Base-by-base conservation (phyloP, 2,888 invertebrate genomes). In the Fragum sueziense region DNA sequence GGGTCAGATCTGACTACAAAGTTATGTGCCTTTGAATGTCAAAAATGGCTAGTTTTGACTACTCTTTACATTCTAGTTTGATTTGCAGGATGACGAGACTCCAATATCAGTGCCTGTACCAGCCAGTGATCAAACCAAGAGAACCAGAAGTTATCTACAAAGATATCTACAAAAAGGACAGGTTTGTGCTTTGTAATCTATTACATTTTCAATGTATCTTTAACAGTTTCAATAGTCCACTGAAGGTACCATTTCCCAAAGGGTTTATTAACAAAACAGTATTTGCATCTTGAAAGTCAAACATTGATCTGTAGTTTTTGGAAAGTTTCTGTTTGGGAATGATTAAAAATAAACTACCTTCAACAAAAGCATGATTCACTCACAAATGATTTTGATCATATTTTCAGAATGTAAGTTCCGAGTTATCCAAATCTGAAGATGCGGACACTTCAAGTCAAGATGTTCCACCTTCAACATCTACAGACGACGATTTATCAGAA, bases 391-490 rank as follows among this genome's bases (percentile, higher is more conserved):
- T 47, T 47, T 47, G 20, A 47, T n/a, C n/a, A n/a, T n/a, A n/a
- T n/a, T 47, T 47, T 47, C 47, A 47, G 47, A 47, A n/a, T 47
- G 4, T n/a, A 47, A 47, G 37, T 37, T 9, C 14, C 14, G 37
- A 14, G 7, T 14, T 9, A 14, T 14, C 14, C 14, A 29, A 33
- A 33, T 31, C n/a, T 61, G 61, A 31, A 41, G 25, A n/a, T 34
- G 41, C 17, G 17, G 67, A 37, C 34, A 1, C 25, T 0, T 25
- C 67, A 11, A 25, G 27, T 61, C n/a, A 47, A 47, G 17, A 20
- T 17, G 61, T 41, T 11, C 70, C 59, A 25, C 70, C 72, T 25
- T 73, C 79, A 33, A 73, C 73, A 25, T 70, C 76, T 4, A 29
- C 51, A 2, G 70, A 34, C 9, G 68, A 51, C n/a, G n/a, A 47